These are phyloP conservation scores for Drosophila ohnishii DNA, from an alignment of 1,140 invertebrate species.

Conservation along the genomic window DNA sequence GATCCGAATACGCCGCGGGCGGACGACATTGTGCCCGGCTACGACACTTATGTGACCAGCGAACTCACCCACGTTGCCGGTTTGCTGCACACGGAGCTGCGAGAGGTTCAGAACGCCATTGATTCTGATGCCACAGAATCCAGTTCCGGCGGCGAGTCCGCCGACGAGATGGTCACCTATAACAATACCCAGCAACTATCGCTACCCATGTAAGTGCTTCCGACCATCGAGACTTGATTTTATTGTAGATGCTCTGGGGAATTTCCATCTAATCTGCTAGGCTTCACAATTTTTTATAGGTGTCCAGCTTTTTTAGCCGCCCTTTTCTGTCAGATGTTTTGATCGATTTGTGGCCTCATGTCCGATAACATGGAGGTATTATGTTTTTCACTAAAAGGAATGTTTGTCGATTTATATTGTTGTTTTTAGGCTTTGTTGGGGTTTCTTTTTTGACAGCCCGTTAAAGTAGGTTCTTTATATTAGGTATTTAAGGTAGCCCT, in stretches of 20 bases:
- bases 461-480: conserved; percentile 1
- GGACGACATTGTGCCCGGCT: conserved; percentile 80
- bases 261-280: conserved; percentile 2
- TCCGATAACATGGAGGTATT: background rate
- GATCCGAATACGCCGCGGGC: conserved; percentile 33
- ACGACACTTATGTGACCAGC: conserved; percentile 84
- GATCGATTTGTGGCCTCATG: conserved; percentile 5
- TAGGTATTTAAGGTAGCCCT: conserved; percentile 1
- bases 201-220: conserved; percentile 90
- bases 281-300: background rate
- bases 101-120: conserved; percentile 88
- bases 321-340: conserved; percentile 20
- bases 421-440: background rate
- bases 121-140: conserved; percentile 97
- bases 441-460: conserved; percentile 15
- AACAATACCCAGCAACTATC: conserved; percentile 90
- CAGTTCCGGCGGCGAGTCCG: conserved; percentile 96
- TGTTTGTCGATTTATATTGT: background rate
- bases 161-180: conserved; percentile 93
- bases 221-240: background rate
- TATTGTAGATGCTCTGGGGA: background rate
- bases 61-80: conserved; percentile 87
- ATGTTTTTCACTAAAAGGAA: background rate
- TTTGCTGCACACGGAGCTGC: conserved; percentile 88
- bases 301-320: background rate